Evolutionary conservation across 2,888 invertebrate genomes (phyloP).

Genomic region (Odontocolon sp.): DNA sequence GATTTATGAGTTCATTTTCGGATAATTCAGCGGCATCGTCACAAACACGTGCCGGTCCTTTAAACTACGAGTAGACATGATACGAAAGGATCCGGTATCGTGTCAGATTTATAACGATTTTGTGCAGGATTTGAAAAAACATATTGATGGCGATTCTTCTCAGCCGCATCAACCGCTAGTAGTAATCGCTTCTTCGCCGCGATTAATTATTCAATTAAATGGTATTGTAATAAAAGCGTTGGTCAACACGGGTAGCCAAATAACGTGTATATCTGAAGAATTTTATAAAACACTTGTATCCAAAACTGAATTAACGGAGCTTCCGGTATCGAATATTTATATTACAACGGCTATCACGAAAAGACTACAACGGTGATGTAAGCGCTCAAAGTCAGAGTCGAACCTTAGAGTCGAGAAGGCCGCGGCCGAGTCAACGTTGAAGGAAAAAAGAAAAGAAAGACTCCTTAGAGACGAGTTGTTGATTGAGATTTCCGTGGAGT

Average conservation of each 20-base stretch:
- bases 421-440: too few species aligned
- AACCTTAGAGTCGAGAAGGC: too few species aligned
- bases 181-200: conserved; percentile 17
- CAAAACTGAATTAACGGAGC: neutral
- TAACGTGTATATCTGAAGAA: conserved; percentile 56
- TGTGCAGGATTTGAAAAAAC: conserved; percentile 38
- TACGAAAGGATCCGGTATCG: neutral
- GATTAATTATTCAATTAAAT: conserved; percentile 23
- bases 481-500: too few species aligned
- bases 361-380: too few species aligned
- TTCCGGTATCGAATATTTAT: conserved; percentile 34
- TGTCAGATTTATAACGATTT: conserved; percentile 25
- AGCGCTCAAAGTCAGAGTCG: too few species aligned
- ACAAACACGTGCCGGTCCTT: neutral
- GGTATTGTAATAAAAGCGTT: conserved; percentile 27
- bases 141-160: neutral
- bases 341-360: too few species aligned
- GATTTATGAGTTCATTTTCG: neutral
- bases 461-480: too few species aligned
- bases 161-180: neutral
- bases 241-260: conserved; percentile 60
- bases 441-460: too few species aligned
- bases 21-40: neutral
- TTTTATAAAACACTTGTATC: conserved; percentile 13
- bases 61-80: conserved; percentile 13